Base-by-base conservation (phyloP, 2,797 vertebrate genomes). In the Enteromius viviparus region DNA sequence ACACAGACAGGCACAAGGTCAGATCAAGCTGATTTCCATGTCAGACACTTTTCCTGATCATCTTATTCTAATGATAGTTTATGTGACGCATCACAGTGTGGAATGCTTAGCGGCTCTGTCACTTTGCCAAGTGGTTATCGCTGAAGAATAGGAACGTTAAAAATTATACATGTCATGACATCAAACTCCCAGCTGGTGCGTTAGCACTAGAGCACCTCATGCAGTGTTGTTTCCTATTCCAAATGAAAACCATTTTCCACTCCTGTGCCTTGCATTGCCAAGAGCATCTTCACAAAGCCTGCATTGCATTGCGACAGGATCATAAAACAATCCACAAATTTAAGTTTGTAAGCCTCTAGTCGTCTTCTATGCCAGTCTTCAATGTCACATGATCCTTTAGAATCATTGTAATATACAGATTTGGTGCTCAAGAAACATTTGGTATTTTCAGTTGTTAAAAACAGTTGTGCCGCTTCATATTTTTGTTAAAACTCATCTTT, bases 11-110 rank as follows among this genome's bases (percentile, higher is more conserved):
- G 9, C 32, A 75, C 45, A 66, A 76, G 60, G 60, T 82, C 47
- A 55, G 62, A 76, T 76, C 60, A 53, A 42, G 34, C 47, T 55
- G 9, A 82, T 76, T 72, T 82, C n/a, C 60, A 55, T 32, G 45
- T 45, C 34, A 81, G 37, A 81, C 64, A 60, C 19, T 29, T 42
- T 76, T 26, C 26, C 37, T 32, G 40, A 64, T 77, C 10, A 47
- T 77, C 45, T 47, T 47, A 77, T 15, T 37, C 76, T 45, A 77
- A 64, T 77, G 26, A 64, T 17, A 77, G 76, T 64, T 47, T 47
- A 62, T 76, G 15, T 19, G 58, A 40, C 0, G 8, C 14, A 14
- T 60, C 23, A 0, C 37, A 45, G 37, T 77, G 15, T 12, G 21
- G 11, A 75, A 21, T 58, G 51, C 51, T 74, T 74, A 53, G 29